Base-by-base conservation (phyloP, 2,113 vertebrate genomes). In the Callospermophilus lateralis region DNA sequence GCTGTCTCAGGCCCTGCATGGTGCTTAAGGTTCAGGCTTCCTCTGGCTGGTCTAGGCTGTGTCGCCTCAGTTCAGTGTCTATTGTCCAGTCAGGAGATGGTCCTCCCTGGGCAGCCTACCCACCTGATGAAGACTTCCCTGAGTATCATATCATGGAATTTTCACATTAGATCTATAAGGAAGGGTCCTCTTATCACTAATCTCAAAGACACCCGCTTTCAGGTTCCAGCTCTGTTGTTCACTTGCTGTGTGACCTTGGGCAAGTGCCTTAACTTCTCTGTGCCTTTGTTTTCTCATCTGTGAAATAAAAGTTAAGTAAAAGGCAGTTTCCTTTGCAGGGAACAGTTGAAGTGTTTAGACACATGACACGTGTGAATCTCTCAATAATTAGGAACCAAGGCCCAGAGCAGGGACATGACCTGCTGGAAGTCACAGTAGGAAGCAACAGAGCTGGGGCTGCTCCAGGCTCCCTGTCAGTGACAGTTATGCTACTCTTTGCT, bases 281-380 rank as follows among this genome's bases (percentile, higher is more conserved):
- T 81, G 65, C 88, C 79, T 96, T 76, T 12, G 19, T 90, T 80
- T 94, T 87, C n/a, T 96, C 67, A 55, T 76, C 84, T 85, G 53
- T 77, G 74, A 95, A 96, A 88, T 89, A 39, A 65, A 90, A 55
- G 74, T 91, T 77, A 91, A 77, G 83, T 78, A 78, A 95, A 65
- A 95, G 53, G 24, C 77, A 37, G 37, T 80, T 87, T 53, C 72
- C 42, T 91, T 80, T 81, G 10, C 74, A 90, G 34, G 65, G 39
- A 89, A 26, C 34, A 80, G 10, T 61, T 94, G 37, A 58, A 87
- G 32, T 58, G 48, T 37, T 77, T n/a, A 93, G 45, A 55, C 17
- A 84, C 1, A 24, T 83, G 86, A 45, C 28, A 76, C 32, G 51
- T 86, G 88, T 61, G 45, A 90, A 73, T 65, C 37, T 68, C 45